Conservation (phyloP, 2,888 invertebrate species). For the Sabatieria punctata region DNA sequence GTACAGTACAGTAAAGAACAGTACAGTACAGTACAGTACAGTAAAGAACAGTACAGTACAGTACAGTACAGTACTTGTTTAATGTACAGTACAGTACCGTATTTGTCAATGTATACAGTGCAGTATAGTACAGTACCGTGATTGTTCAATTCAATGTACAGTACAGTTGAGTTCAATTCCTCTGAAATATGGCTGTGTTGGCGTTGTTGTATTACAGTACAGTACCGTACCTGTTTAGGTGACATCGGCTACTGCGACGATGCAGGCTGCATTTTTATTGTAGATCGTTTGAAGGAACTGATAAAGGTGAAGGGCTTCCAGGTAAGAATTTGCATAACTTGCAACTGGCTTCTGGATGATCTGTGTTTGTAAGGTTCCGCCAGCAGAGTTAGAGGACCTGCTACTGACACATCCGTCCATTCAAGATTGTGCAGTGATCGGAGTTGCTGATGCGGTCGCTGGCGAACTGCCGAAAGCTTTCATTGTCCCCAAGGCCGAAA, state of each 20-base stretch:
- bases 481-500: slow-evolving; percentile 34
- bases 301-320: too few species aligned
- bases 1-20: too few species aligned
- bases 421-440: slow-evolving; percentile 60
- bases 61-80: too few species aligned
- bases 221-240: slow-evolving; percentile 43
- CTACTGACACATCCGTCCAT: slow-evolving; percentile 51
- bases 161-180: neutral
- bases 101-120: too few species aligned
- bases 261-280: slow-evolving; percentile 56
- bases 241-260: slow-evolving; percentile 63
- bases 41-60: too few species aligned
- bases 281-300: slow-evolving; percentile 64
- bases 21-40: too few species aligned
- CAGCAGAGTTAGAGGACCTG: slow-evolving; percentile 64
- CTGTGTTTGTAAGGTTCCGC: slow-evolving; percentile 47
- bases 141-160: too few species aligned
- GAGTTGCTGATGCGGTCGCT: slow-evolving; percentile 44
- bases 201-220: too few species aligned
- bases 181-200: slow-evolving; percentile 28
- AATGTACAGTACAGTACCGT: too few species aligned
- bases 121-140: too few species aligned
- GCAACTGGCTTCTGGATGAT: too few species aligned
- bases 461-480: slow-evolving; percentile 34
- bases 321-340: too few species aligned